Base-by-base conservation (phyloP, 2,888 invertebrate species). In the Drosophila lutescens region DNA sequence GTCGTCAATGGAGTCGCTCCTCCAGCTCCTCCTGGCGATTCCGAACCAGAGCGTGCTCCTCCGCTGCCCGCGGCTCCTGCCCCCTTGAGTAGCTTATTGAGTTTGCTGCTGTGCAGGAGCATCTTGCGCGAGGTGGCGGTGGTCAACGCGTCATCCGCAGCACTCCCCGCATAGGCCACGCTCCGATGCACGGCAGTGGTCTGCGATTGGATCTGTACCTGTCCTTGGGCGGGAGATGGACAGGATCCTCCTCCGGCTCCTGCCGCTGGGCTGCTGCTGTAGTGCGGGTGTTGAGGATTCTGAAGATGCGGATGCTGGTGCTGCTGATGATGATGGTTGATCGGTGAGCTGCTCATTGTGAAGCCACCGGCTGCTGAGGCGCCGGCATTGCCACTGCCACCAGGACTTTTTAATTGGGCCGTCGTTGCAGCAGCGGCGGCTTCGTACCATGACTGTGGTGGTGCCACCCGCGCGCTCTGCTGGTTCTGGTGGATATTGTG, bases 1-100 rank as follows among this genome's bases (percentile, higher is more conserved):
- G 86, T 79, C 79, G 77, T 63, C 71, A 75, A 34, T 47, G 82
- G 70, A 41, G 30, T 41, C 23, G 20, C 61, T 40, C 59, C 81
- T 66, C 92, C 92, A 67, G 80, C 81, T 66, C 92, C 92, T 69
- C 92, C 92, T 60, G 93, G 93, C 80, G 93, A 93, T 77, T 93
- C 91, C 36, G 93, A 93, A 77, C 93, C 93, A 78, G 93, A 93
- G 77, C 93, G 91, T 72, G 62, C 68, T 44, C 49, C 51, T 43
- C 66, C 69, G 93, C 92, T 36, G 93, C 41, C 53, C 34, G 47
- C 32, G 26, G 67, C 74, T 20, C 30, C 38, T 23, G 73, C 67
- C 44, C 86, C 61, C 54, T 90, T 89, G 17, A 84, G 80, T 66
- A 89, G 66, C 80, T 83, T 90, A 71, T 81, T 89, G 51, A 85